Base-by-base conservation (phyloP, 2,113 vertebrate genomes). In the Tauraco erythrolophus region DNA sequence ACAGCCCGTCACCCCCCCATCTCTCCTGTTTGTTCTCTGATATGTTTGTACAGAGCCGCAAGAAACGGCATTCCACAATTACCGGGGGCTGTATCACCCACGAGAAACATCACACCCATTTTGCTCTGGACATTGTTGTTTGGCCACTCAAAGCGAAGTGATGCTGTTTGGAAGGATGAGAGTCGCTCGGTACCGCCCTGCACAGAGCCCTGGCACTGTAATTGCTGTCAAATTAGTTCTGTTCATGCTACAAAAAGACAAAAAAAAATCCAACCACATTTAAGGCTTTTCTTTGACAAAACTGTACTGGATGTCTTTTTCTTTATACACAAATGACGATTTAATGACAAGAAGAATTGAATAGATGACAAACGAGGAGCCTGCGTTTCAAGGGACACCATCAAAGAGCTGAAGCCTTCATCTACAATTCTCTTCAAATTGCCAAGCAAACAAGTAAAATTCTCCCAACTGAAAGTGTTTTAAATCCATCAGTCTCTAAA, bases 161-260 rank as follows among this genome's bases (percentile, higher is more conserved):
- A 92, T 78, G 74, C n/a, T 70, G 22, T 61, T 62, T 61, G 68
- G 58, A 91, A 92, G 71, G 66, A 76, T 28, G 30, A 7, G 19
- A 71, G 48, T 30, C 2, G 0, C 43, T 71, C 11, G 1, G 14
- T 43, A 62, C 70, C 54, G 35, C 43, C 43, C 87, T 62, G 30
- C 64, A 87, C 68, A 48, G 50, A 93, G 72, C 92, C 31, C 81
- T 30, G 18, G 25, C 60, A 54, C 78, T 45, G 48, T 68, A 94
- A 93, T 72, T 90, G 85, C 82, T 85, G 70, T 90, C 94, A 88
- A 72, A 94, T 96, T 68, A 64, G 30, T 82, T 85, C 78, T 88
- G 78, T 57, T 95, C 88, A 31, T 56, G 85, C 84, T 45, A 53
- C 69, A 74, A 66, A 58, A 89, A 89, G 41, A 43, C 41, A 71